These are phyloP conservation scores for Cochlearius cochlearius DNA, from an alignment of 2,113 vertebrate genomes.

Conservation along the genomic window DNA sequence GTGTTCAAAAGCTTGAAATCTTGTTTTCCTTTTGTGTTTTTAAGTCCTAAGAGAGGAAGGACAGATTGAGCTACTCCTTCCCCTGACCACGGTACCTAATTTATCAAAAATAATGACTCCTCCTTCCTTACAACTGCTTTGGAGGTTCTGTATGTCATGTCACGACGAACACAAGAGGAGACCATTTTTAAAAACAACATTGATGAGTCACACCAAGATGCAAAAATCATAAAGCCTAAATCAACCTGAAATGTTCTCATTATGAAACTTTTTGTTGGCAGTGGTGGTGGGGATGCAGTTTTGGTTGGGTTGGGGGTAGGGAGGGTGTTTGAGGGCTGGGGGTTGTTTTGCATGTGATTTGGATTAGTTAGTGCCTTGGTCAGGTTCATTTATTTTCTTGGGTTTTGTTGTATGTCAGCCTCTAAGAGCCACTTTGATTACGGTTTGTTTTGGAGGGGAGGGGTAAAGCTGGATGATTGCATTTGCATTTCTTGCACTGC, in stretches of 20 bases:
- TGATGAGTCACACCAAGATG: not conserved
- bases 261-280: not conserved
- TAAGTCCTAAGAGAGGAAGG: not conserved
- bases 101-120: conserved; percentile 11
- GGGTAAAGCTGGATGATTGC: not conserved
- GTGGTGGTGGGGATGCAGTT: not conserved
- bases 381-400: not conserved
- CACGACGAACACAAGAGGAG: not conserved
- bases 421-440: not conserved
- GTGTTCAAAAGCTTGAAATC: not conserved
- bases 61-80: not conserved
- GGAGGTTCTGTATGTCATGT: not conserved
- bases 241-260: not conserved
- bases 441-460: not conserved
- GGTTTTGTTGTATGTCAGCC: not conserved
- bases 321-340: not conserved
- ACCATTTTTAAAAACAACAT: not conserved
- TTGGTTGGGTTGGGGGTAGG: not conserved
- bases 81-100: not conserved
- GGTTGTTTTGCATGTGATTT: not conserved
- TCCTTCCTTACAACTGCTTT: not conserved
- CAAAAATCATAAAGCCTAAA: not conserved
- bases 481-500: not conserved
- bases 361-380: not conserved
- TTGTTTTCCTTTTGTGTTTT: not conserved